A percentile compares a stretch with the other conserved stretches of the same genome.
Evolutionary conservation across 2,113 vertebrate species (phyloP).

Genomic region (Alligator sinensis): DNA sequence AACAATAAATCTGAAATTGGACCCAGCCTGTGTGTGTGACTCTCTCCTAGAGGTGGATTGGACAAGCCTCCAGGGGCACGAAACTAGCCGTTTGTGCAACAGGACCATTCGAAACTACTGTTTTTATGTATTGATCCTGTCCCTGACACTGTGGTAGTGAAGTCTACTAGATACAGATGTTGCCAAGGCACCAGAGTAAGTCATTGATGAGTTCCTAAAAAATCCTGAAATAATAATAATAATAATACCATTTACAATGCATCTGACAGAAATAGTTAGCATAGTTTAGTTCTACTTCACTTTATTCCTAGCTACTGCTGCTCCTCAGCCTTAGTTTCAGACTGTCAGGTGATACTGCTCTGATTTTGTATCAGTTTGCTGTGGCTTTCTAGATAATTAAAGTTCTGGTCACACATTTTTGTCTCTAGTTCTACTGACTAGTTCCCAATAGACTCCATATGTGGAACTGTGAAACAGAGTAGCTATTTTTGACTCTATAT

Average conservation of each 20-base stretch:
- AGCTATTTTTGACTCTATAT: not conserved
- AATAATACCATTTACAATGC: not conserved
- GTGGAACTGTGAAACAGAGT: no score
- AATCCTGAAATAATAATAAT: no score
- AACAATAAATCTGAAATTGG: no score
- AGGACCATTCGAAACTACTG: not conserved
- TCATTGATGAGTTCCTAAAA: no score
- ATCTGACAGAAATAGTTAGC: not conserved
- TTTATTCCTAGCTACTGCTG: not conserved
- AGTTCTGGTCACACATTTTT: no score
- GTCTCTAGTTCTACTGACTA: not conserved
- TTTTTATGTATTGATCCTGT: not conserved
- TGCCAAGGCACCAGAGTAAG: not conserved
- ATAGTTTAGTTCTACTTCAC: not conserved
- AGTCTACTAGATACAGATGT: not conserved
- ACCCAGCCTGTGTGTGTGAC: no score
- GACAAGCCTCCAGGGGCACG: no score
- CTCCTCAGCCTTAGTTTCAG: not conserved
- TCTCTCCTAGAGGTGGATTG: no score
- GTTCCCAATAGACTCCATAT: no score
- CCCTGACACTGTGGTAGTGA: not conserved
- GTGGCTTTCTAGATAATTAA: not conserved
- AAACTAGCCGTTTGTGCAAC: no score
- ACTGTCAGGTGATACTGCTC: not conserved
- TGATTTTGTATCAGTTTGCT: not conserved